Conservation (phyloP, 2,888 invertebrate species). For the Eugnorisma glareosa region DNA sequence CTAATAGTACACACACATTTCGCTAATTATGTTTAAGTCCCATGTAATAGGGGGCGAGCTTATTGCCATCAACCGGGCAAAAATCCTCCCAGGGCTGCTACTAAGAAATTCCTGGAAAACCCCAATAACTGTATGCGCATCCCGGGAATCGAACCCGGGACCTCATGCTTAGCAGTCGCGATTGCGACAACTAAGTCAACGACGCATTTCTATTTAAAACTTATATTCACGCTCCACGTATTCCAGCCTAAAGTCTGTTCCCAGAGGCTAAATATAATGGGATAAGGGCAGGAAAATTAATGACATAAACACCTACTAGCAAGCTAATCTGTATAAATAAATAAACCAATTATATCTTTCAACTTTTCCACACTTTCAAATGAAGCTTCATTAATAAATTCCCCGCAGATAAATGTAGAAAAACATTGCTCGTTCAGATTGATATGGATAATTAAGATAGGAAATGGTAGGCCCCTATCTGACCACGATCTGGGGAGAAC, state of each 20-base stretch:
- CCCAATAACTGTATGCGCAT: too few species aligned
- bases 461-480: constrained; percentile 46
- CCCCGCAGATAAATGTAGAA: constrained; percentile 42
- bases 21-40: too few species aligned
- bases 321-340: not conserved
- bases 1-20: too few species aligned
- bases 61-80: too few species aligned
- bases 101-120: too few species aligned
- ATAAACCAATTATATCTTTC: constrained; percentile 2
- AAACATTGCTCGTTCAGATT: constrained; percentile 50
- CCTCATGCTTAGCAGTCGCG: too few species aligned
- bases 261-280: too few species aligned
- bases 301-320: not conserved
- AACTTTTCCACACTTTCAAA: constrained; percentile 43
- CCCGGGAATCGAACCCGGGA: too few species aligned
- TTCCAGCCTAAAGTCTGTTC: not conserved
- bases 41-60: too few species aligned
- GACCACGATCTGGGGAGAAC: constrained; percentile 50
- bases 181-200: too few species aligned
- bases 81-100: too few species aligned
- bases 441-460: constrained; percentile 62
- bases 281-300: not conserved
- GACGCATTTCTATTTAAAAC: too few species aligned
- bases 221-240: not conserved
- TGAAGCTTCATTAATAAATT: constrained; percentile 35